Percentiles rank a stretch among this genome's conserved stretches.
Conservation (phyloP, 2,113 vertebrate genomes). For the Ploceus nigricollis region DNA sequence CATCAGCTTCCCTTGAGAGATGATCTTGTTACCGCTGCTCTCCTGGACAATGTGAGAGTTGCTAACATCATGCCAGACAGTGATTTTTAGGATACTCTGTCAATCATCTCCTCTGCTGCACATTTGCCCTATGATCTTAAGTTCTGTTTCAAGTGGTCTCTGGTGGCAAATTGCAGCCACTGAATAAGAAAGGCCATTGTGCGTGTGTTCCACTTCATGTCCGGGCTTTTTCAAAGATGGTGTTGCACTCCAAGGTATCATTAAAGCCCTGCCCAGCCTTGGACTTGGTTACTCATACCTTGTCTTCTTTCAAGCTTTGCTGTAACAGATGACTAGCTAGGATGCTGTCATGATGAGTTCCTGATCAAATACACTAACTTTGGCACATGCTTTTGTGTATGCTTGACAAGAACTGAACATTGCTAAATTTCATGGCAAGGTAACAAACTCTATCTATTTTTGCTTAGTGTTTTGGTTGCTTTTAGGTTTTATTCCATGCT, state of each 20-base stretch:
- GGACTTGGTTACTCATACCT: neutral
- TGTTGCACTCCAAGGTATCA: neutral
- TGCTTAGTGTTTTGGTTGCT: neutral
- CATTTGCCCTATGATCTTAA: neutral
- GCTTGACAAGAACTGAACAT: neutral
- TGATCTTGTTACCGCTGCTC: neutral
- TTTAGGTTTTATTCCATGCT: neutral
- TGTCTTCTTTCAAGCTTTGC: neutral
- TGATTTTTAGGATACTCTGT: neutral
- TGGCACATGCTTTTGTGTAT: neutral
- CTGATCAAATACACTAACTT: neutral
- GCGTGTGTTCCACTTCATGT: neutral
- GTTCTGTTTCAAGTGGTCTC: neutral
- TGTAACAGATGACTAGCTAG: neutral
- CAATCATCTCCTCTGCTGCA: neutral
- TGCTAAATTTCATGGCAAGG: neutral
- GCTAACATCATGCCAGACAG: neutral
- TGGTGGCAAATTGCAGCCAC: neutral
- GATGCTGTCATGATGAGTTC: neutral
- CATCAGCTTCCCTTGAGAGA: neutral
- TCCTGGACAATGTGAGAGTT: neutral
- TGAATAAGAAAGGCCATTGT: neutral
- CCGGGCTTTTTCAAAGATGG: neutral
- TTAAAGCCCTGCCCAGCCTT: neutral
- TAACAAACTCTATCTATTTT: neutral